Evolutionary conservation across 92 coral and sea anemone genomes (phyloP).

Genomic region (Zoanthus gigantus): DNA sequence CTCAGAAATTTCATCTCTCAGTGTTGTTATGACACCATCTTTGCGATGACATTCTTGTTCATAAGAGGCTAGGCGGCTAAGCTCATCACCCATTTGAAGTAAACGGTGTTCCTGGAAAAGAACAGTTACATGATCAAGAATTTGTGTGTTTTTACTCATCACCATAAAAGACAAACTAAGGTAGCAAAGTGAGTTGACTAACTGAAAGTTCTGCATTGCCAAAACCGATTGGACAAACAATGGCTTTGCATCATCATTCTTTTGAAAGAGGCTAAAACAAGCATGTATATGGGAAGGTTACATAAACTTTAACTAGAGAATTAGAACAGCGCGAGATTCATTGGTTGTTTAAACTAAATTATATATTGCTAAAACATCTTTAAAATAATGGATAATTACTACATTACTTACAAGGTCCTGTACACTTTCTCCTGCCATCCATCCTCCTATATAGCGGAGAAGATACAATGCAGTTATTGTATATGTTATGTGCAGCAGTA

Average conservation of each 20-base stretch:
- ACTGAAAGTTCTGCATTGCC: no score
- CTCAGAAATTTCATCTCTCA: slow-evolving; percentile 88
- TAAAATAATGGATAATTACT: not conserved
- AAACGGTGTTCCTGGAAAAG: slow-evolving; percentile 82
- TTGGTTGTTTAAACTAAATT: no score
- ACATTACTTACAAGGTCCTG: slow-evolving; percentile 14
- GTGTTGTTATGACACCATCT: slow-evolving; percentile 88
- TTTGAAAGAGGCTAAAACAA: not conserved
- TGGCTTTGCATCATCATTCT: not conserved
- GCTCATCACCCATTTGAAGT: slow-evolving; percentile 95
- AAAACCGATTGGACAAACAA: not conserved
- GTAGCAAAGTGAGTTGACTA: no score
- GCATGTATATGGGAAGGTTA: not conserved
- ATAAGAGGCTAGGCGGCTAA: slow-evolving; percentile 90
- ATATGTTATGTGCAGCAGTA: not conserved
- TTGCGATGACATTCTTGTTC: slow-evolving; percentile 95
- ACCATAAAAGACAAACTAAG: not conserved
- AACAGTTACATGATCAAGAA: not conserved
- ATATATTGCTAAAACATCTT: no score
- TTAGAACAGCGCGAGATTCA: not conserved
- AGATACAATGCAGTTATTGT: no score
- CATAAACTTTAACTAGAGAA: not conserved
- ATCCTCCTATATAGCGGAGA: not conserved
- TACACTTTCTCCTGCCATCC: slow-evolving; percentile 15
- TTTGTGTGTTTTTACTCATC: not conserved